phyloP scores from a whole-genome alignment of 2,113 vertebrate genomes.

The Sakesphorus luctuosus region DNA sequence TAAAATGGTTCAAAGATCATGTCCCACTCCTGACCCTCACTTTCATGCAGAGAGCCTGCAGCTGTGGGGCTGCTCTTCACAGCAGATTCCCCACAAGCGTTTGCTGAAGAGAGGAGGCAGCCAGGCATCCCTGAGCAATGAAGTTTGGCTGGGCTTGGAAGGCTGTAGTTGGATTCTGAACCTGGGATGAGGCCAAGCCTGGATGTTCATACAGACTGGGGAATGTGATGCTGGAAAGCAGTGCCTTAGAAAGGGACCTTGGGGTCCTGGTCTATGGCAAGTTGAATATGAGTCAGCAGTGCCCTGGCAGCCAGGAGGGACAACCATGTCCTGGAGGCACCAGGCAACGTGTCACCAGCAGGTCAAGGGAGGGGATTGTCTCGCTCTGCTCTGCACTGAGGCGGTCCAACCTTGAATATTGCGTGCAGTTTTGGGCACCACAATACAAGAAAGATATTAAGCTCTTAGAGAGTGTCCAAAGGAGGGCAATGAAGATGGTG shows the following conservation, averaged over 20 bases:
- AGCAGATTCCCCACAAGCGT: fast-evolving
- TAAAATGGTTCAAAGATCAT: neutral
- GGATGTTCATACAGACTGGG: neutral
- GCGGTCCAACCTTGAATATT: neutral
- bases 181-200: neutral
- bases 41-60: neutral
- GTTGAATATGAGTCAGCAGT: neutral
- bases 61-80: neutral
- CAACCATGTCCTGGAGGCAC: neutral
- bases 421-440: neutral
- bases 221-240: neutral
- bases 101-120: neutral
- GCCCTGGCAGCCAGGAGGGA: neutral
- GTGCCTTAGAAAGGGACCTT: neutral
- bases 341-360: neutral
- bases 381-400: neutral
- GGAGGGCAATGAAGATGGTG: neutral
- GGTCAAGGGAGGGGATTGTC: neutral
- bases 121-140: neutral
- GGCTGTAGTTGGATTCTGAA: neutral
- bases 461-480: neutral
- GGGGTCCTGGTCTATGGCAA: neutral
- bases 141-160: fast-evolving
- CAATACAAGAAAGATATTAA: neutral
- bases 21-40: neutral